phyloP scores from a whole-genome alignment of 2,113 vertebrate species.

The Mustelus asterias region DNA sequence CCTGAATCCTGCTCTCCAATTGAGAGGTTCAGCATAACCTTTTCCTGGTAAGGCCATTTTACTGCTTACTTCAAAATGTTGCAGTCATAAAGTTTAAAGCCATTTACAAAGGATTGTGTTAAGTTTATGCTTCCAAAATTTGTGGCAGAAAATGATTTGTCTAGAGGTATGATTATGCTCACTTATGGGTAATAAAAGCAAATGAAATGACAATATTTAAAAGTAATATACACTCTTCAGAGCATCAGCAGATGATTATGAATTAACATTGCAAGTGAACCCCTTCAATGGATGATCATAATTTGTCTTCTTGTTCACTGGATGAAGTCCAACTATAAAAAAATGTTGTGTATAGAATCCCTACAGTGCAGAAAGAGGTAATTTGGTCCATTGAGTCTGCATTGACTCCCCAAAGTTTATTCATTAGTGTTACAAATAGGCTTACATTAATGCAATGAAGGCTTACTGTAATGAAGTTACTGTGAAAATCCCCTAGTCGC shows the following conservation, averaged over 20 bases:
- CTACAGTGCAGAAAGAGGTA: too few relatives aligned
- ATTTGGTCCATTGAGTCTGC: too few relatives aligned
- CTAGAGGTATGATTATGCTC: neutral
- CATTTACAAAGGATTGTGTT: neutral
- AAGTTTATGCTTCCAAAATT: neutral
- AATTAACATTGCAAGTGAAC: neutral
- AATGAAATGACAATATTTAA: neutral
- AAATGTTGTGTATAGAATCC: too few relatives aligned
- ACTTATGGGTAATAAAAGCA: neutral
- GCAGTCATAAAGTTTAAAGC: neutral
- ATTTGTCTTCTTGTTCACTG: neutral
- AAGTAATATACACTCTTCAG: neutral
- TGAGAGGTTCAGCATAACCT: neutral
- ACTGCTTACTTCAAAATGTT: neutral
- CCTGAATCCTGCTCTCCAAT: neutral
- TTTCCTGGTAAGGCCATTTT: neutral
- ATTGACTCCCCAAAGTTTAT: too few relatives aligned
- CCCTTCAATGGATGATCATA: neutral
- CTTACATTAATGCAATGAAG: too few relatives aligned
- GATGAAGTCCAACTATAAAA: neutral
- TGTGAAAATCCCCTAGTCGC: too few relatives aligned
- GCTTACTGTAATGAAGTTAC: too few relatives aligned
- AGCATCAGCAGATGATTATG: neutral
- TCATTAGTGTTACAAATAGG: too few relatives aligned
- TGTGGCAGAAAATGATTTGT: neutral